Evolutionary conservation across 2,888 invertebrate species (phyloP).

Genomic region (Lithophane semibrunnea): DNA sequence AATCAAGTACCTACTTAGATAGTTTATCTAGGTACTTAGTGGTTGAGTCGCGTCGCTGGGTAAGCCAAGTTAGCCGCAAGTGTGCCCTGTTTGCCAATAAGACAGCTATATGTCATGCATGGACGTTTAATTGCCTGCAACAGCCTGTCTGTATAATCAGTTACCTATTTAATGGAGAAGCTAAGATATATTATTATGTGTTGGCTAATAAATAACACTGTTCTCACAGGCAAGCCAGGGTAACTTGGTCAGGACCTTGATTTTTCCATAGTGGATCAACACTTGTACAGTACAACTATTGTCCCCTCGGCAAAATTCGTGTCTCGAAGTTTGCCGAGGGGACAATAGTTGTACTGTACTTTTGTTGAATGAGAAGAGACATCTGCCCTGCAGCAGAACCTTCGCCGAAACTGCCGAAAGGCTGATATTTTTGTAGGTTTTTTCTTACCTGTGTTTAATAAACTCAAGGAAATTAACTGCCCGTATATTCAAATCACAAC

Average conservation of each 20-base stretch:
- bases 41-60: not conserved
- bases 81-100: constrained; percentile 38
- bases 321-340: no score
- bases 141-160: constrained; percentile 25
- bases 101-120: constrained; percentile 19
- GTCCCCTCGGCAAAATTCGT: no score
- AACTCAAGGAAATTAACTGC: not conserved
- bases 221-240: no score
- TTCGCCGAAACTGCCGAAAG: no score
- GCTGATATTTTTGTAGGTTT: not conserved
- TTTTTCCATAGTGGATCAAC: no score
- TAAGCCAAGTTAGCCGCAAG: constrained; percentile 10
- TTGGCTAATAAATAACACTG: not conserved
- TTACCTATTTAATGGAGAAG: not conserved
- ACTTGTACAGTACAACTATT: no score
- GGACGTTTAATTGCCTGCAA: constrained; percentile 20
- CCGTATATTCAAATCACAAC: not conserved
- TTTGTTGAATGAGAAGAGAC: not conserved
- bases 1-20: constrained; percentile 29
- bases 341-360: no score
- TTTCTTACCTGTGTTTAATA: not conserved
- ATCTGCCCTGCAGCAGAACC: not conserved
- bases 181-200: constrained; percentile 2
- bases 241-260: no score
- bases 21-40: constrained; percentile 24